A percentile compares a stretch with the other conserved stretches of the same genome.
Evolutionary conservation across 1,140 invertebrate species (phyloP).

Genomic region (Drosophila saltans): DNA sequence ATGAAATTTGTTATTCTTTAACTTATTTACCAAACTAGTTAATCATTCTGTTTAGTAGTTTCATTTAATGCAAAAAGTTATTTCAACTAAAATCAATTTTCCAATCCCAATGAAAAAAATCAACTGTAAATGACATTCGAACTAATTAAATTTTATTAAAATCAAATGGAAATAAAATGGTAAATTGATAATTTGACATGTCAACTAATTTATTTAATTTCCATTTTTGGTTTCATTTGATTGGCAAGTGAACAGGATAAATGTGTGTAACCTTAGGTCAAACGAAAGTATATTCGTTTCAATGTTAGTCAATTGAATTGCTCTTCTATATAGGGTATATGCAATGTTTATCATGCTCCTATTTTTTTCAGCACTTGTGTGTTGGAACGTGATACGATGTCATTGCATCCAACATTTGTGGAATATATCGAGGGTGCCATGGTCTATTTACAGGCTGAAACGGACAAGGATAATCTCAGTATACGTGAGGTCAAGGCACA

Average conservation of each 20-base stretch:
- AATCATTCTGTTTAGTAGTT: too few species aligned
- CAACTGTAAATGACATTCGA: not conserved
- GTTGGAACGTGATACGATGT: conserved; percentile 91
- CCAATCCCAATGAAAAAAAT: too few species aligned
- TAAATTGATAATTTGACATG: not conserved
- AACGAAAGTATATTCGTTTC: too few species aligned
- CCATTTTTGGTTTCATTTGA: not conserved
- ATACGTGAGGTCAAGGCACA: conserved; percentile 94
- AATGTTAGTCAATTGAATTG: too few species aligned
- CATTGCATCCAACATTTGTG: conserved; percentile 93
- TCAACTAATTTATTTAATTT: not conserved
- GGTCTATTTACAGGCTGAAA: conserved; percentile 94
- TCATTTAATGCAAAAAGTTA: too few species aligned
- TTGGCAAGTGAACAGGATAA: not conserved
- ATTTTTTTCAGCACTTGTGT: conserved; percentile 88
- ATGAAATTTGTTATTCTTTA: too few species aligned
- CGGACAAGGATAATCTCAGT: conserved; percentile 92
- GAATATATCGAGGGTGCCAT: conserved; percentile 98
- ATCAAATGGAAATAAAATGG: not conserved
- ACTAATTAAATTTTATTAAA: not conserved
- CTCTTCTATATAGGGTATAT: not conserved
- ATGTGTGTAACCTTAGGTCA: not conserved
- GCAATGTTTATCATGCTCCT: not conserved
- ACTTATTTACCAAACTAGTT: too few species aligned
- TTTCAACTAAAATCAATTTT: too few species aligned